phyloP scores from a whole-genome alignment of 2,888 invertebrate genomes.

The Lithophane leautieri region DNA sequence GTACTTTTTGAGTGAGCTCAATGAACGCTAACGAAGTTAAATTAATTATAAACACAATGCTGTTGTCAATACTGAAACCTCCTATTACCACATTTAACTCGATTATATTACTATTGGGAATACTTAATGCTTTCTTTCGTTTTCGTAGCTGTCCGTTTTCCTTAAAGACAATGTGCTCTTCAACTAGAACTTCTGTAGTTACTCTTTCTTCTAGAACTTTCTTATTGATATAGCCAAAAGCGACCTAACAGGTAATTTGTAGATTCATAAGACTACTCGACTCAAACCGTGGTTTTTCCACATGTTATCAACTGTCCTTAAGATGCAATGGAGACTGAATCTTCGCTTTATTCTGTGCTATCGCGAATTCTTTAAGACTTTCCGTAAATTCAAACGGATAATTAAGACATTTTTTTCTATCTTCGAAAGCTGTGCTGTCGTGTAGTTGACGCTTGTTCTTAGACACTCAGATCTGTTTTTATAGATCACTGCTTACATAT shows the following conservation, averaged over 20 bases:
- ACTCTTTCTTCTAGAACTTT: background rate
- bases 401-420: conserved; percentile 2
- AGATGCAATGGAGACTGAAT: background rate
- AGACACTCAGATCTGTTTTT: conserved; percentile 23
- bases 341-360: background rate
- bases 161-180: conserved; percentile 1
- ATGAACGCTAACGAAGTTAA: conserved; percentile 84
- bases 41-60: conserved; percentile 78
- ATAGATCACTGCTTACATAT: conserved; percentile 31
- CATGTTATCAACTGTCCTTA: background rate
- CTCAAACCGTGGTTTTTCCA: background rate
- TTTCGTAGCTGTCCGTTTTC: background rate
- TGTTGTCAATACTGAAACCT: conserved; percentile 55
- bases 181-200: background rate
- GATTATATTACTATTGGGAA: conserved; percentile 19
- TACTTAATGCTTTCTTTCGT: conserved; percentile 2
- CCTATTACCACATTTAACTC: conserved; percentile 12
- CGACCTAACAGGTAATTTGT: background rate
- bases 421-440: conserved; percentile 3
- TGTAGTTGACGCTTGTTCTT: conserved; percentile 1
- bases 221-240: background rate
- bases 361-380: background rate
- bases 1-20: conserved; percentile 69
- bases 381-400: background rate
- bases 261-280: no score